phyloP scores from a whole-genome alignment of 2,113 vertebrate species.

The Paramisgurnus dabryanus region DNA sequence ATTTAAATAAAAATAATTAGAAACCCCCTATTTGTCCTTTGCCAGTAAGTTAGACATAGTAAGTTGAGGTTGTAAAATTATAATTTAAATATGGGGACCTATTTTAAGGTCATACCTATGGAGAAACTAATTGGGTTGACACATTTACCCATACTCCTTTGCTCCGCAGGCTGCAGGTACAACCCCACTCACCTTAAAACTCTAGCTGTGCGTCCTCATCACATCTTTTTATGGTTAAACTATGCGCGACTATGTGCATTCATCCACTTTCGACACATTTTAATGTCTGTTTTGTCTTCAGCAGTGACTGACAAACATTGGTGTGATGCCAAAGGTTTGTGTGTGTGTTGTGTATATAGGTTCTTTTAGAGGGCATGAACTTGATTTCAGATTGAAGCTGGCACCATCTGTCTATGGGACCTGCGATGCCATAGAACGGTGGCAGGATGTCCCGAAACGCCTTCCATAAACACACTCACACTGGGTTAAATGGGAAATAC shows the following conservation, averaged over 20 bases:
- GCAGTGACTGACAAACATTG: slow-evolving; percentile 53
- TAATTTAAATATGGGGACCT: slow-evolving; percentile 1
- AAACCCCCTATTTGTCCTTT: too few species aligned
- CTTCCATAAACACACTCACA: slow-evolving; percentile 20
- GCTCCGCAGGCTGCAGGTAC: not conserved
- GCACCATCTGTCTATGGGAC: slow-evolving; percentile 61
- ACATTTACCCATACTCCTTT: not conserved
- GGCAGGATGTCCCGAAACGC: slow-evolving; percentile 47
- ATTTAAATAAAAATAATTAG: too few species aligned
- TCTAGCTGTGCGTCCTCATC: slow-evolving; percentile 40
- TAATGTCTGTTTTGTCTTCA: slow-evolving; percentile 6
- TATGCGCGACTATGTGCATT: not conserved
- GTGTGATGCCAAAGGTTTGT: slow-evolving; percentile 54
- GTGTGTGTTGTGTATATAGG: slow-evolving; percentile 21
- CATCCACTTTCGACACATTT: slow-evolving; percentile 34
- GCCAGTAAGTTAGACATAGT: too few species aligned
- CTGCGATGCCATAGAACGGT: slow-evolving; percentile 30
- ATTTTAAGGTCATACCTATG: not conserved
- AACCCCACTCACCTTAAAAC: slow-evolving; percentile 6
- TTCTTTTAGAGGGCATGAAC: slow-evolving; percentile 45
- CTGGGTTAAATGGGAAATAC: slow-evolving; percentile 44
- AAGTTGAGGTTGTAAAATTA: not conserved
- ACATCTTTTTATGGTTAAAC: not conserved
- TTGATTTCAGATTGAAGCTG: slow-evolving; percentile 53
- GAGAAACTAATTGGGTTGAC: slow-evolving; percentile 2